Conservation (phyloP, 1,140 invertebrate species). For the Drosophila ohnishii region DNA sequence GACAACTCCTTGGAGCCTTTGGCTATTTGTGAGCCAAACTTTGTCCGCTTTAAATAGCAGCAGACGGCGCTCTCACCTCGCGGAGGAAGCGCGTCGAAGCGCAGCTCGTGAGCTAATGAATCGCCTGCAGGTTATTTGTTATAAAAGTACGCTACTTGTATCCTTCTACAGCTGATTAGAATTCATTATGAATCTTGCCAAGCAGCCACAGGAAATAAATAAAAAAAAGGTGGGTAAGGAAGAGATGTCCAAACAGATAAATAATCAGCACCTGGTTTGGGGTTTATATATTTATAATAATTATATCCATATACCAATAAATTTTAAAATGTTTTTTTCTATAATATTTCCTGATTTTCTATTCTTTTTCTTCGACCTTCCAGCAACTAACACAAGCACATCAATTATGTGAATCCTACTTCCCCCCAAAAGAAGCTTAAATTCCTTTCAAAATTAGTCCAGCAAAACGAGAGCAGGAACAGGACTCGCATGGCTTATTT, state of each 20-base stretch:
- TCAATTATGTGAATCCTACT: constrained; percentile 17
- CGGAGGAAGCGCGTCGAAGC: constrained; percentile 56
- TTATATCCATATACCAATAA: no score
- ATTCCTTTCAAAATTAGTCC: constrained; percentile 48
- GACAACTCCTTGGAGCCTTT: constrained; percentile 45
- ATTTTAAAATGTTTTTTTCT: no score
- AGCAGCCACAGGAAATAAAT: constrained; percentile 1
- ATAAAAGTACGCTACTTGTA: constrained; percentile 11
- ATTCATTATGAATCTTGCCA: constrained; percentile 72
- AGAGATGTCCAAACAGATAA: constrained; percentile 18
- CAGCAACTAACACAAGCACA: constrained; percentile 47
- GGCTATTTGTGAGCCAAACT: constrained; percentile 69
- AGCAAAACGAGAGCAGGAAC: constrained; percentile 1
- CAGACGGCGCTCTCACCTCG: constrained; percentile 23
- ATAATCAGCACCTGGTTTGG: constrained; percentile 59
- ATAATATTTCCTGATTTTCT: no score
- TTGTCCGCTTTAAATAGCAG: constrained; percentile 17
- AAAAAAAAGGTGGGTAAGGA: no score
- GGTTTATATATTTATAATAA: no score
- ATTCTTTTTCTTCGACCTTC: background rate
- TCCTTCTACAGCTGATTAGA: constrained; percentile 61
- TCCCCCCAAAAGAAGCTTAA: constrained; percentile 28
- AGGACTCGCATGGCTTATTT: constrained; percentile 73
- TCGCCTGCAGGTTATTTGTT: constrained; percentile 34
- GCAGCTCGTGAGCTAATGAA: constrained; percentile 62